Evolutionary conservation across 1,140 invertebrate genomes (phyloP).

Genomic region (Drosophila littoralis): DNA sequence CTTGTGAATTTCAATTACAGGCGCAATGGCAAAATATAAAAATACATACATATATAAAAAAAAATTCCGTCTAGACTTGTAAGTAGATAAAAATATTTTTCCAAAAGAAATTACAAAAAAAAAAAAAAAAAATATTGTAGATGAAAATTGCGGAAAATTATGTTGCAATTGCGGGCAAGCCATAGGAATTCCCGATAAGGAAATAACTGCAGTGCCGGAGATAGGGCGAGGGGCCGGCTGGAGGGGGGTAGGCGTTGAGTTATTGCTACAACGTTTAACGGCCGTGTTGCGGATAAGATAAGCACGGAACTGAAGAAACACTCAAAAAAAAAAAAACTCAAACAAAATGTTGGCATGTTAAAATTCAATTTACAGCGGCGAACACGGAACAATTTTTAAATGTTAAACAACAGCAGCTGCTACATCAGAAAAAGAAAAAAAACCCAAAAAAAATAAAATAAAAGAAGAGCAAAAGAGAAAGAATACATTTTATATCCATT

Average conservation of each 20-base stretch:
- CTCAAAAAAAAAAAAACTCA: constrained; percentile 4
- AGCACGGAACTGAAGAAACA: constrained; percentile 32
- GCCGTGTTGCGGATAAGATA: constrained; percentile 72
- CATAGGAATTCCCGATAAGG: constrained; percentile 46
- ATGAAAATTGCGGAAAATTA: constrained; percentile 48
- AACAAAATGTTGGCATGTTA: constrained; percentile 50
- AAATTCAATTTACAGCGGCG: constrained; percentile 58
- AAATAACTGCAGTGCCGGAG: constrained; percentile 16
- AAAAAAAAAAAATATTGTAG: neutral
- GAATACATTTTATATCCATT: constrained; percentile 28
- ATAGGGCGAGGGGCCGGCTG: neutral
- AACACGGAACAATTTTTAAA: constrained; percentile 5
- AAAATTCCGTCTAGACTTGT: constrained; percentile 63
- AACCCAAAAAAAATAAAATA: neutral
- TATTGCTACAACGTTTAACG: constrained; percentile 63
- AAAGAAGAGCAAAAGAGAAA: constrained; percentile 15
- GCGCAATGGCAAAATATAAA: constrained; percentile 20
- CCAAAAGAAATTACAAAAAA: constrained; percentile 28
- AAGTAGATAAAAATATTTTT: constrained; percentile 69
- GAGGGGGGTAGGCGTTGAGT: neutral
- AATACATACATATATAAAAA: constrained; percentile 6
- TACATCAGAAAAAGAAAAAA: constrained; percentile 22
- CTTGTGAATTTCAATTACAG: constrained; percentile 32
- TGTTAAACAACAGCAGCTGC: constrained; percentile 9
- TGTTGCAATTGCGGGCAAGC: constrained; percentile 30